A percentile compares a stretch with the other conserved stretches of the same genome.
Conservation (phyloP, 2,888 invertebrate genomes). For the Monopis laevigella region DNA sequence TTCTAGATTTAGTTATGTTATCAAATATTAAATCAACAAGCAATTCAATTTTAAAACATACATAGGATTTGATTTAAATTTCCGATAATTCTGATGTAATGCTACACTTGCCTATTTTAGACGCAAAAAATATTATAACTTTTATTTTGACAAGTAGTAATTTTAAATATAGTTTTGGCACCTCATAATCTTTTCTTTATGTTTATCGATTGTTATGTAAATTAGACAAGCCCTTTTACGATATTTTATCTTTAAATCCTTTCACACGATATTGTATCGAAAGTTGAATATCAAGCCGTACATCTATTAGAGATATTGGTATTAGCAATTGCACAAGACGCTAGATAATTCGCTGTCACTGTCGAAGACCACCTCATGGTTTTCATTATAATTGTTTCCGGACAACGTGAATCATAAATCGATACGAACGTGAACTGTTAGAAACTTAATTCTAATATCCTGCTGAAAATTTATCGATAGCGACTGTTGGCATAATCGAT, state of each 20-base stretch:
- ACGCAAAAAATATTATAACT: background rate
- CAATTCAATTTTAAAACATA: conserved; percentile 3
- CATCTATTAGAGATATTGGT: conserved; percentile 29
- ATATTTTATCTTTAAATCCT: background rate
- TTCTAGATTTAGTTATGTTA: background rate
- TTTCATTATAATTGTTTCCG: conserved; percentile 37
- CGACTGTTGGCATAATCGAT: conserved; percentile 20
- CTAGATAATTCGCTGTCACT: conserved; percentile 39
- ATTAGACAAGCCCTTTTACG: too few relatives aligned
- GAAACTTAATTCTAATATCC: conserved; percentile 27
- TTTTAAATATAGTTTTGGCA: conserved; percentile 2
- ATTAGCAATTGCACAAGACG: conserved; percentile 33
- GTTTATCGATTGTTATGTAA: too few relatives aligned
- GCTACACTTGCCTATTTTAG: background rate
- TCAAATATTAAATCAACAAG: conserved; percentile 1
- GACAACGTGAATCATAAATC: conserved; percentile 34
- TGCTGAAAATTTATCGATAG: conserved; percentile 34
- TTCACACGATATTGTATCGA: conserved; percentile 28
- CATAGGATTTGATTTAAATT: conserved; percentile 5
- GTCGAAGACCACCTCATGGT: conserved; percentile 25
- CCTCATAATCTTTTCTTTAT: too few relatives aligned
- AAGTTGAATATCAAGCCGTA: conserved; percentile 32
- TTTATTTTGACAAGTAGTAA: background rate
- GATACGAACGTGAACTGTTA: conserved; percentile 29
- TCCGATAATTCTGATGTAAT: background rate